phyloP scores from a whole-genome alignment of 2,888 invertebrate genomes.

The Drosophila mayaguana region DNA sequence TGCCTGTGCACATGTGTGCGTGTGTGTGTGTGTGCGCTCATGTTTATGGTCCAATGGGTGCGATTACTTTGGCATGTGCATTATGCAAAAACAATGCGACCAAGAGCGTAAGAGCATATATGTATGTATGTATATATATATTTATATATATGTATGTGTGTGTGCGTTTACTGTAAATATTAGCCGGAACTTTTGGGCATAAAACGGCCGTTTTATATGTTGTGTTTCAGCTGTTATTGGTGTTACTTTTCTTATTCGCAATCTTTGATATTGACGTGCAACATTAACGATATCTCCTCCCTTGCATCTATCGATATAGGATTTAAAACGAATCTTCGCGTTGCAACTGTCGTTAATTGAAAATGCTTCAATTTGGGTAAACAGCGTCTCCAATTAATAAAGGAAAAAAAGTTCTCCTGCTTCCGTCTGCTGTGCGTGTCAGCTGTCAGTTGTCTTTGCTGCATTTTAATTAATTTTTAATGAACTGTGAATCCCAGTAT shows the following conservation, averaged over 20 bases:
- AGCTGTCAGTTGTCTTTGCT: constrained; percentile 51
- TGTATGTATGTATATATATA: not conserved
- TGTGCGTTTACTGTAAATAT: constrained; percentile 33
- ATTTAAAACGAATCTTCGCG: constrained; percentile 3
- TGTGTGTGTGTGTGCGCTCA: constrained; percentile 10
- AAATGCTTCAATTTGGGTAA: constrained; percentile 6
- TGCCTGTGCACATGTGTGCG: not conserved
- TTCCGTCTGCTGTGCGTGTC: constrained; percentile 4
- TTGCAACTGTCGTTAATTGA: constrained; percentile 8
- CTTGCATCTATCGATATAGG: not conserved
- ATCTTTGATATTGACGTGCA: constrained; percentile 6
- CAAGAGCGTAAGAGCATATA: not conserved
- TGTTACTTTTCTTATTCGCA: constrained; percentile 1
- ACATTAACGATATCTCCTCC: not conserved
- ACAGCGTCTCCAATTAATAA: constrained; percentile 34
- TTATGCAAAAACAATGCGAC: constrained; percentile 56
- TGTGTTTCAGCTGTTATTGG: not conserved
- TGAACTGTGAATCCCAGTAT: constrained; percentile 50
- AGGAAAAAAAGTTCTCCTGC: constrained; percentile 20
- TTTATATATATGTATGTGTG: not conserved
- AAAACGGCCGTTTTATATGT: constrained; percentile 37
- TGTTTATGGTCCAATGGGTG: constrained; percentile 53
- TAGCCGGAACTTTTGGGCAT: constrained; percentile 45
- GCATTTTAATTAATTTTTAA: constrained; percentile 79
- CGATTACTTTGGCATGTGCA: constrained; percentile 56